A percentile compares a stretch with the other conserved stretches of the same genome.
Evolutionary conservation across 2,797 vertebrate species (phyloP).

Genomic region (Rhinoraja longicauda): DNA sequence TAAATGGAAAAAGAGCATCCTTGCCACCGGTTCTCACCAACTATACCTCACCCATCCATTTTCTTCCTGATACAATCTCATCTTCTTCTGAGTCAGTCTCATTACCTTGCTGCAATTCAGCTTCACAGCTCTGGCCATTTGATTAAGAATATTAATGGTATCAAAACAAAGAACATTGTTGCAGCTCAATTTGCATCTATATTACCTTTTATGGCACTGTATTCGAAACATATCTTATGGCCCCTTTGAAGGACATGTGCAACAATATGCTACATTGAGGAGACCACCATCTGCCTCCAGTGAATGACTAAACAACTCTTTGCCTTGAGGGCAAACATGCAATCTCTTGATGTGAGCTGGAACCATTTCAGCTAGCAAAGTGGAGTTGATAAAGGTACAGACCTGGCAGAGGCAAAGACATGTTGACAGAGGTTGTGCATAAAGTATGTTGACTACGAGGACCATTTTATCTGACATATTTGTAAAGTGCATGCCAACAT

Average conservation of each 20-base stretch:
- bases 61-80: background rate
- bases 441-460: background rate
- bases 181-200: background rate
- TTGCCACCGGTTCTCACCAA: background rate
- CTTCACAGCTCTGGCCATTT: background rate
- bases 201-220: background rate
- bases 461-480: background rate
- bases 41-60: background rate
- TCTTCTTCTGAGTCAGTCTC: background rate
- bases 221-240: background rate
- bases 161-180: background rate
- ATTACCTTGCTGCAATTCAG: background rate
- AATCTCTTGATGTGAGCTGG: background rate
- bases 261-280: background rate
- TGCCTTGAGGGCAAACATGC: background rate
- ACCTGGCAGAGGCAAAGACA: background rate
- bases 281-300: background rate
- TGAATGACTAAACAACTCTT: background rate
- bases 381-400: background rate
- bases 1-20: background rate
- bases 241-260: background rate
- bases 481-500: background rate
- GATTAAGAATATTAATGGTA: background rate
- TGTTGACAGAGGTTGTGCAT: background rate
- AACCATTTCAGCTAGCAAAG: background rate